These are phyloP conservation scores for Arctopsyche grandis DNA, from an alignment of 1,140 invertebrate genomes.

Conservation along the genomic window DNA sequence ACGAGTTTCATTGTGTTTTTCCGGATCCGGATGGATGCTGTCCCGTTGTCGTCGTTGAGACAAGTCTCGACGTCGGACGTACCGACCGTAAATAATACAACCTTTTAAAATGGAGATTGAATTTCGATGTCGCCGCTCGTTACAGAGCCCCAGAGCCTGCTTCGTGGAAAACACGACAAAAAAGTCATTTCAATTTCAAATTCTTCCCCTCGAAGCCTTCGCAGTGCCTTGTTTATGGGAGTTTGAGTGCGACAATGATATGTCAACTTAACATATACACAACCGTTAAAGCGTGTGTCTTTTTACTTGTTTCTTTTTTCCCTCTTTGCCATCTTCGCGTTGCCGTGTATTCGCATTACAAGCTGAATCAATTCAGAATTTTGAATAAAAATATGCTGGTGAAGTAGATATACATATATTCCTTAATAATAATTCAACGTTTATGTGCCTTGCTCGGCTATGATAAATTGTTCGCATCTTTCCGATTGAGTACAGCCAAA, in stretches of 20 bases:
- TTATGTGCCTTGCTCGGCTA: too few relatives aligned
- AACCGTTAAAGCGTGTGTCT: conserved; percentile 23
- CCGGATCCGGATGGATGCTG: conserved; percentile 7
- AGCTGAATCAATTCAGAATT: conserved; percentile 6
- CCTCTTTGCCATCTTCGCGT: neutral
- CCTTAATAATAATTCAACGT: too few relatives aligned
- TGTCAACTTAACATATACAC: conserved; percentile 38
- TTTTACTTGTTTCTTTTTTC: neutral
- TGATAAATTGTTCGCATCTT: too few relatives aligned
- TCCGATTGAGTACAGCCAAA: too few relatives aligned
- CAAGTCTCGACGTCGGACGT: conserved; percentile 1
- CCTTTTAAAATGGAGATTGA: conserved; percentile 50
- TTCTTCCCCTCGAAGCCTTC: conserved; percentile 15
- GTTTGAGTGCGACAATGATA: conserved; percentile 37
- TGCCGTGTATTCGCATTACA: neutral
- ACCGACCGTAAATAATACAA: conserved; percentile 43
- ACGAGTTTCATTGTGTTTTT: conserved; percentile 5
- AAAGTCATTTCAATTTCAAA: conserved; percentile 44
- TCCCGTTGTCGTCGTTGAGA: neutral
- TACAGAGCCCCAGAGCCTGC: conserved; percentile 13
- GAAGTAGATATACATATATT: neutral
- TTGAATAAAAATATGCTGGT: conserved; percentile 13
- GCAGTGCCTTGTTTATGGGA: conserved; percentile 28
- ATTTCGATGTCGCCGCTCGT: conserved; percentile 38
- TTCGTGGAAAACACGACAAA: neutral